Base-by-base conservation (phyloP, 2,113 vertebrate species). In the Holacanthus passer region DNA sequence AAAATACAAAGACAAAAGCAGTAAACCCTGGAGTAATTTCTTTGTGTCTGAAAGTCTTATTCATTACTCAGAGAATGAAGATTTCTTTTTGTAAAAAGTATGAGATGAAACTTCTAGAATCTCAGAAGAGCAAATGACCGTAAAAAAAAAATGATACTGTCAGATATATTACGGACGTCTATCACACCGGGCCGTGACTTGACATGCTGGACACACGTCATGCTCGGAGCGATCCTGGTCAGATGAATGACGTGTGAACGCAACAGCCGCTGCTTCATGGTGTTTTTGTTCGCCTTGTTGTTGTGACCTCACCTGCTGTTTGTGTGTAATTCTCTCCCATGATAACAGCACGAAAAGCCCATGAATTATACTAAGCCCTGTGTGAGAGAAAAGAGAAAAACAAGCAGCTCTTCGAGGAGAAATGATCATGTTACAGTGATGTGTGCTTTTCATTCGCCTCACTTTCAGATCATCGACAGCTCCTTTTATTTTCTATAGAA, bases 301-400 rank as follows among this genome's bases (percentile, higher is more conserved):
- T 81, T 71, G 80, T 87, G 84, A 91, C 79, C 88, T 92, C 83
- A 79, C 63, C 77, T 79, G 45, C 85, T 89, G 87, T 91, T 90
- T 83, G 67, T 89, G 86, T 90, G 77, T 58, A 48, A 86, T 67
- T 81, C 76, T 83, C 81, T 86, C 74, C 82, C 55, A 39, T 65
- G 88, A 87, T 85, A 80, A 76, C 76, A 68, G 63, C 66, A 59
- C 50, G 73, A 83, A 58, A 70, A 81, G 32, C 24, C 72, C 11
- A 37, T n/a, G 29, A 77, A 75, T 82, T 67, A 78, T 31, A 47
- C 37, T 37, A 71, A 84, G 74, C 76, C 73, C 52, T 14, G 69
- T 79, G 85, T 35, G 77, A 79, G 68, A 76, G 70, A 71, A 56
- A 76, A 62, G 64, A 56, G 48, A 74, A 74, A 77, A 86, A 87